A percentile compares a stretch with the other conserved stretches of the same genome.
Evolutionary conservation across 2,797 vertebrate species (phyloP).

Genomic region (Betta splendens): DNA sequence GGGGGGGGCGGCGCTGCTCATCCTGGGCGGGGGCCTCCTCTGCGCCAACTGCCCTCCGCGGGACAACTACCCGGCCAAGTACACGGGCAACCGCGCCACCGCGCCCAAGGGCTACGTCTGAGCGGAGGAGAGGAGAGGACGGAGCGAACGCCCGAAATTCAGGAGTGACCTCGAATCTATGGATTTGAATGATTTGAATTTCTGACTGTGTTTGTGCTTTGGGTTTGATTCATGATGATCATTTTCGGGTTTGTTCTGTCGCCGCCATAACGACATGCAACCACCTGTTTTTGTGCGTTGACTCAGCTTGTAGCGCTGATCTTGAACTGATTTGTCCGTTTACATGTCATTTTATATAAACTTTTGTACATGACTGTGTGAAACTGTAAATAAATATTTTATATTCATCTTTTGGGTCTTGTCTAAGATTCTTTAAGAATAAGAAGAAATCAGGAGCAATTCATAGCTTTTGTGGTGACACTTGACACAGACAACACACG

Average conservation of each 20-base stretch:
- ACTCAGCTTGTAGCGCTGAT: background rate
- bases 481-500: no score
- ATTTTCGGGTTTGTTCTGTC: conserved; percentile 11
- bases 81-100: conserved; percentile 77
- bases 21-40: conserved; percentile 87
- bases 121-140: conserved; percentile 51
- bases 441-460: no score
- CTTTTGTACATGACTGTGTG: conserved; percentile 15
- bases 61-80: conserved; percentile 87
- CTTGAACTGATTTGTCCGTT: conserved; percentile 19
- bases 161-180: conserved; percentile 12
- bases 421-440: no score
- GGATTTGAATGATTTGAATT: conserved; percentile 1
- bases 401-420: conserved; percentile 13
- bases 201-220: conserved; percentile 7
- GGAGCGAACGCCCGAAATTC: conserved; percentile 20
- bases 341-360: conserved; percentile 41
- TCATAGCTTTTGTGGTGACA: no score
- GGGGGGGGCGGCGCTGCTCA: conserved; percentile 84
- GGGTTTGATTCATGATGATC: background rate
- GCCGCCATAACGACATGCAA: conserved; percentile 12
- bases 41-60: conserved; percentile 89
- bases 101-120: conserved; percentile 87
- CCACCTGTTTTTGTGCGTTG: conserved; percentile 14
- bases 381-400: conserved; percentile 69